These are phyloP conservation scores for Ctenopoma kingsleyae DNA, from an alignment of 2,797 vertebrate genomes.

Conservation along the genomic window DNA sequence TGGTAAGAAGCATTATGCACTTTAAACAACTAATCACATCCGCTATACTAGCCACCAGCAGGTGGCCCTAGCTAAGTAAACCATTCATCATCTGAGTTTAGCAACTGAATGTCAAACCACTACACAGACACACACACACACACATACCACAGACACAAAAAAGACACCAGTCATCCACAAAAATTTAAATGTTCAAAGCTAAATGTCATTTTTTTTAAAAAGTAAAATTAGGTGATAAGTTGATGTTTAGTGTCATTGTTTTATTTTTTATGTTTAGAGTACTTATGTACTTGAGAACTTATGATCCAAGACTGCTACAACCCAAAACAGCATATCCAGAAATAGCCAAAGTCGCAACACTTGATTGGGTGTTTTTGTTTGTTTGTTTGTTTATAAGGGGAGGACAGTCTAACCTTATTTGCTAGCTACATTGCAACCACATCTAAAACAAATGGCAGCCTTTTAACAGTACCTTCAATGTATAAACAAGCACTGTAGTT, in stretches of 20 bases:
- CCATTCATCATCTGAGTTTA: conserved; percentile 27
- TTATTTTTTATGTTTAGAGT: not conserved
- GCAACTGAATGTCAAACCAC: conserved; percentile 44
- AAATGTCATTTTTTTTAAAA: no score
- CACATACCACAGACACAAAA: conserved; percentile 14
- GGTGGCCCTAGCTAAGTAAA: conserved; percentile 52
- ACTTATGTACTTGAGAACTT: not conserved
- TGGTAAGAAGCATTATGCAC: conserved; percentile 26
- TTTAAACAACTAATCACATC: conserved; percentile 43
- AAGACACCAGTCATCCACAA: not conserved
- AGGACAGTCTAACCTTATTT: not conserved
- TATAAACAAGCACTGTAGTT: conserved; percentile 10
- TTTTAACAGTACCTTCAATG: conserved; percentile 3
- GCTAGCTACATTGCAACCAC: not conserved
- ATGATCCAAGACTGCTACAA: not conserved
- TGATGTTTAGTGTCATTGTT: not conserved
- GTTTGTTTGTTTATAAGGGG: not conserved
- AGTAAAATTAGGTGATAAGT: not conserved
- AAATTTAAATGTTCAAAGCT: no score
- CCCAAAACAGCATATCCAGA: not conserved
- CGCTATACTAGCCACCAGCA: conserved; percentile 46
- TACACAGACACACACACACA: conserved; percentile 5
- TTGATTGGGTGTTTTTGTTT: no score
- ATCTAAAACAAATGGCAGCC: not conserved
- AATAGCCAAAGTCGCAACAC: no score